phyloP scores from a whole-genome alignment of 2,888 invertebrate species.

The Cataglyphis altisquamis region DNA sequence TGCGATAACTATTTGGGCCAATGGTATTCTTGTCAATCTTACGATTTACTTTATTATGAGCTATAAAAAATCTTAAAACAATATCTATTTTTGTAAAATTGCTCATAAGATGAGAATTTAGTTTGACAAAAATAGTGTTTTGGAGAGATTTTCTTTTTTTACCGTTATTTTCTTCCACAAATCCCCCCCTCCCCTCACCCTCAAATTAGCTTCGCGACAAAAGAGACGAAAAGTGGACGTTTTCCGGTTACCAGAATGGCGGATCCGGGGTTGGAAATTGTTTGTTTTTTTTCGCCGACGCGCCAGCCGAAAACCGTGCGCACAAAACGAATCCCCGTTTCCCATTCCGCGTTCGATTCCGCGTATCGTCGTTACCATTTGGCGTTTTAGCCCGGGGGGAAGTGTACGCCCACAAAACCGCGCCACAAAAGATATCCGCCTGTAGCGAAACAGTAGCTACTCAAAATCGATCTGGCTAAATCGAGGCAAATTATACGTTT shows the following conservation, averaged over 20 bases:
- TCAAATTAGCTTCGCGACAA: slow-evolving; percentile 66
- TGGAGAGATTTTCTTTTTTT: slow-evolving; percentile 27
- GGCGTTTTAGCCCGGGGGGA: slow-evolving; percentile 84
- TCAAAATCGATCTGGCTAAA: slow-evolving; percentile 83
- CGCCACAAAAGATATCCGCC: slow-evolving; percentile 85
- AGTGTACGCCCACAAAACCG: slow-evolving; percentile 84
- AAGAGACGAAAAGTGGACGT: slow-evolving; percentile 63
- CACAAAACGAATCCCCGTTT: slow-evolving; percentile 76
- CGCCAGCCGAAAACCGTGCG: slow-evolving; percentile 63
- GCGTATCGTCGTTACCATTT: slow-evolving; percentile 82
- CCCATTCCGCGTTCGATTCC: slow-evolving; percentile 77
- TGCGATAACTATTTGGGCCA: slow-evolving; percentile 4
- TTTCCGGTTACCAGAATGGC: slow-evolving; percentile 58
- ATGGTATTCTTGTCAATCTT: slow-evolving; percentile 1
- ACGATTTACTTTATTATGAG: neutral
- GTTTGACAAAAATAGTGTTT: slow-evolving; percentile 40
- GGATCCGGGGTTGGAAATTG: slow-evolving; percentile 67
- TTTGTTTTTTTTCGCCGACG: slow-evolving; percentile 67
- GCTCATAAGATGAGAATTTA: slow-evolving; percentile 27
- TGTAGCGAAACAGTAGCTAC: slow-evolving; percentile 85
- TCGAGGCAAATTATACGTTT: slow-evolving; percentile 84
- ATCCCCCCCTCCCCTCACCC: neutral
- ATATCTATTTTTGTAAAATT: neutral
- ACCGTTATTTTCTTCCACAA: slow-evolving; percentile 63
- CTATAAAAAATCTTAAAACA: neutral